These are phyloP conservation scores for Gephyroberyx darwinii DNA, from an alignment of 2,797 vertebrate genomes.

Conservation along the genomic window DNA sequence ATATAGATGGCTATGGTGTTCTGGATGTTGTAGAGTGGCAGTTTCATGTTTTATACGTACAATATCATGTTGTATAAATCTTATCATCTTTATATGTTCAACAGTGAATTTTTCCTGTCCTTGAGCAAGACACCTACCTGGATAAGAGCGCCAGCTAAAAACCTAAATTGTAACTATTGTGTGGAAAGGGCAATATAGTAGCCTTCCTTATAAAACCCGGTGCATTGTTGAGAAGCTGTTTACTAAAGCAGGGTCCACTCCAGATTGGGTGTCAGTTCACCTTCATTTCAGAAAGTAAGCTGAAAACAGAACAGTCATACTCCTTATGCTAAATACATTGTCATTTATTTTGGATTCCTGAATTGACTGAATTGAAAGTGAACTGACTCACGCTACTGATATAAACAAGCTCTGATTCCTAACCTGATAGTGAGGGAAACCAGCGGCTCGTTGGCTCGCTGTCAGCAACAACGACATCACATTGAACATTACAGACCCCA, in stretches of 20 bases:
- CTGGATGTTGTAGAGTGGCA: slow-evolving; percentile 6
- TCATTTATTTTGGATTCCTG: slow-evolving; percentile 29
- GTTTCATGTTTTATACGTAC: slow-evolving; percentile 16
- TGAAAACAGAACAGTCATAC: slow-evolving; percentile 19
- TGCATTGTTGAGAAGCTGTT: not conserved
- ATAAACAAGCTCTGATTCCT: slow-evolving; percentile 15
- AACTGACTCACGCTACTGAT: slow-evolving; percentile 23
- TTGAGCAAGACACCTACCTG: not conserved
- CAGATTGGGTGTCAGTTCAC: slow-evolving; percentile 18
- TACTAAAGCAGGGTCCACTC: slow-evolving; percentile 14
- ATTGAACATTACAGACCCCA: slow-evolving; percentile 21
- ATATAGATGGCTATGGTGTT: not conserved
- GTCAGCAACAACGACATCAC: slow-evolving; percentile 13
- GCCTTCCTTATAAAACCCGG: not conserved
- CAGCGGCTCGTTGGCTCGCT: no score
- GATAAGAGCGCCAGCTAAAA: not conserved
- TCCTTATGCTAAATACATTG: slow-evolving; percentile 17
- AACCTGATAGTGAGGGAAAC: slow-evolving; percentile 16
- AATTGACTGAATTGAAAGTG: slow-evolving; percentile 42
- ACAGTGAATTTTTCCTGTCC: slow-evolving; percentile 35
- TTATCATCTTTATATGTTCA: slow-evolving; percentile 19
- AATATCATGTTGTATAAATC: slow-evolving; percentile 20
- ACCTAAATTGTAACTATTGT: not conserved
- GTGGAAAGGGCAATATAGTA: slow-evolving; percentile 16
- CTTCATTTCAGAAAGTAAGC: slow-evolving; percentile 22